Evolutionary conservation across 1,140 invertebrate genomes (phyloP), one percentile per base, ranked within the genome.

Genomic region (Drosophila nannoptera): DNA sequence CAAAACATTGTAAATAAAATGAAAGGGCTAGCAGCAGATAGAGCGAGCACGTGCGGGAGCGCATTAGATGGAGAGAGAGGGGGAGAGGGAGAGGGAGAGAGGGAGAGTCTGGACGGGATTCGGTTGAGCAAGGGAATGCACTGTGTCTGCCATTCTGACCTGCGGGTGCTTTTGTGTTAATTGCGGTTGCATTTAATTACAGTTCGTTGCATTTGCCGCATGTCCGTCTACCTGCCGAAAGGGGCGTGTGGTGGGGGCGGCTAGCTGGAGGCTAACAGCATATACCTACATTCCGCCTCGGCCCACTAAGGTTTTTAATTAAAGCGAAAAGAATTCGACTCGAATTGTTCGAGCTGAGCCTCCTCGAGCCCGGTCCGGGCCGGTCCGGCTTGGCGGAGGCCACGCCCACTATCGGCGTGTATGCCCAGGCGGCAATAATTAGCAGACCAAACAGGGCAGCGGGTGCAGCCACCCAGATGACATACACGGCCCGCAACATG

Each of bases 151-250:
- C 76, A 80, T 84, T 53, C 61, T 72, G 81, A 84, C 64, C 81
- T 84, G 82, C 73, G 81, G 81, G 81, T 82, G 81, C 77, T 84
- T 86, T 86, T 86, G 81, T 86, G 82, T 86, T 86, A 86, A 86
- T 86, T 86, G 81, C 81, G 81, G 81, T 86, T 87, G 81, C 81
- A 84, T 84, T 84, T 84, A 87, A 86, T 86, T 86, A 87, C 77
- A 86, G 74, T 77, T 69, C 74, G 77, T 77, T 81, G 81, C 81
- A 73, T 69, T 72, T 65, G 38, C 60, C 55, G 54, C 59, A 63
- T 31, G 54, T 32, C 56, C 60, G 31, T 78, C 67, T 42, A 54
- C 35, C 46, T 16, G 9, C 7, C 22, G n/a, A 4, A 2, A 4
- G 33, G 8, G 6, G 35, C 22, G 3, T 22, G n/a, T 2, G 16